A percentile compares a stretch with the other conserved stretches of the same genome.
Conservation (phyloP, 2,888 invertebrate species). For the Eupithecia subumbrata region DNA sequence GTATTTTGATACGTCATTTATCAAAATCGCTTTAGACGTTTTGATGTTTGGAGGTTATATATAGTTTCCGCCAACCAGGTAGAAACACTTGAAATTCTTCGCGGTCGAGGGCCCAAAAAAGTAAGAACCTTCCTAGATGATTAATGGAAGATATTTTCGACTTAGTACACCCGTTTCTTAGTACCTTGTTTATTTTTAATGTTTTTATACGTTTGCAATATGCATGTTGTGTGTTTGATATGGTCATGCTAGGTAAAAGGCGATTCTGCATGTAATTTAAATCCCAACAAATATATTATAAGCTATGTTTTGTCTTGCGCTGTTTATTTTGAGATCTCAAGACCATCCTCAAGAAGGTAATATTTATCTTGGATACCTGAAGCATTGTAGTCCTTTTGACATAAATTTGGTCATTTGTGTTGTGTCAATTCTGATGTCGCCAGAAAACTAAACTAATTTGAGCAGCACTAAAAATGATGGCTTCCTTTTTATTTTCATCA, state of each 20-base stretch:
- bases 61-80: too few relatives aligned
- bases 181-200: neutral
- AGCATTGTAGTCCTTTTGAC: too few relatives aligned
- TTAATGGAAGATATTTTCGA: neutral
- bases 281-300: neutral
- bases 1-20: too few relatives aligned
- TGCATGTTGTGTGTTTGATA: neutral
- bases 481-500: too few relatives aligned
- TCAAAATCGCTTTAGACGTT: neutral
- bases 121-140: too few relatives aligned
- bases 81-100: too few relatives aligned
- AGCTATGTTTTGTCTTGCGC: neutral
- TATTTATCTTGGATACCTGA: neutral
- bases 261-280: neutral
- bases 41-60: too few relatives aligned
- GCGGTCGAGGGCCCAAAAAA: too few relatives aligned
- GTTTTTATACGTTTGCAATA: neutral
- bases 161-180: neutral
- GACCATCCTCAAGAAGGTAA: neutral
- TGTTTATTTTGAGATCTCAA: neutral
- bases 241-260: neutral
- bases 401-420: too few relatives aligned
- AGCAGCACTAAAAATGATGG: too few relatives aligned
- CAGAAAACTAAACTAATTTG: too few relatives aligned
- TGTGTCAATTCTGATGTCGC: neutral